These are phyloP conservation scores for Triplophysa rosa DNA, from an alignment of 2,113 vertebrate genomes.

Conservation along the genomic window DNA sequence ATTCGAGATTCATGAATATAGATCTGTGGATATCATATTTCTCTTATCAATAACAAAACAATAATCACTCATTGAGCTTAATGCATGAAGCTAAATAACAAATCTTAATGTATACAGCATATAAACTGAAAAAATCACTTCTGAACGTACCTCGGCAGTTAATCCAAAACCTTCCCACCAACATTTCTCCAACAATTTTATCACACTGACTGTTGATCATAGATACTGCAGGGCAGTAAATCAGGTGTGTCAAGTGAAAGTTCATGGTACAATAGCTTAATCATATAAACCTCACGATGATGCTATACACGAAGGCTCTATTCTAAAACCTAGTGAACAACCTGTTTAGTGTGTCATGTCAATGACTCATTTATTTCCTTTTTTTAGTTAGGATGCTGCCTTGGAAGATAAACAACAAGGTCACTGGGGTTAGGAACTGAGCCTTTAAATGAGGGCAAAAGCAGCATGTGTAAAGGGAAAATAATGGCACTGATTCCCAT, in stretches of 20 bases:
- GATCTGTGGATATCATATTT: background rate
- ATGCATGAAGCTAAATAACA: background rate
- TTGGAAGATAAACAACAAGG: background rate
- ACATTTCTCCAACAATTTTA: constrained; percentile 9
- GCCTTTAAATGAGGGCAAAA: background rate
- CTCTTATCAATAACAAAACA: background rate
- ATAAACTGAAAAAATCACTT: constrained; percentile 23
- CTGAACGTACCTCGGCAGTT: background rate
- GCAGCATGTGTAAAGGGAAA: background rate
- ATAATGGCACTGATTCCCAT: background rate
- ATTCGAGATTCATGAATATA: background rate
- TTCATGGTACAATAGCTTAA: constrained; percentile 17
- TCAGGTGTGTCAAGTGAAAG: constrained; percentile 5
- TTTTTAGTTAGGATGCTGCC: too few relatives aligned
- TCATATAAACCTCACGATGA: background rate
- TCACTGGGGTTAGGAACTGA: background rate
- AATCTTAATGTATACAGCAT: constrained; percentile 20
- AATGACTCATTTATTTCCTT: too few relatives aligned
- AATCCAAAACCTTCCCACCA: constrained; percentile 29
- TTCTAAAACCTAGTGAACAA: background rate
- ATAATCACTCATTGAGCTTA: background rate
- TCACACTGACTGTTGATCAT: constrained; percentile 8
- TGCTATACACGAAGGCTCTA: background rate
- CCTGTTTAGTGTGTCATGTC: background rate
- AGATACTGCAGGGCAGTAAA: constrained; percentile 15